Evolutionary conservation across 2,888 invertebrate species (phyloP), one percentile per base, ranked within the genome.

Genomic region (Papilio elwesi): DNA sequence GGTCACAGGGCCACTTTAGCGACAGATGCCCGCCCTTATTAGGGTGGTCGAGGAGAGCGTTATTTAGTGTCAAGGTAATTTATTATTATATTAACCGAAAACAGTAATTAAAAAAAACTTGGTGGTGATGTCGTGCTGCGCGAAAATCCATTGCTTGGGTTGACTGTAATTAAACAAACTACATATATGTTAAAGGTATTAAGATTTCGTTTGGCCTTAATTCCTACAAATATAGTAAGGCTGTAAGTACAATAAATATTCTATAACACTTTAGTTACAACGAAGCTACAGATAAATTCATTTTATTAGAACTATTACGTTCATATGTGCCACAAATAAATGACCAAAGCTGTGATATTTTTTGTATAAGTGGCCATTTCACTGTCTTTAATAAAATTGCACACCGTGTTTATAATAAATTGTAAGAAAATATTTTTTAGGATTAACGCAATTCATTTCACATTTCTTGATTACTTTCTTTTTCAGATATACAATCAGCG

Each of bases 1-100:
- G 93, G 92, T 93, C 83, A 93, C 93, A 83, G 93, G 93, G 82
- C 93, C 93, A 76, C 93, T 93, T 88, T 93, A 93, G 92, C 93
- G 93, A 83, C 91, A 90, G 83, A 88, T 90, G 75, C 91, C 92
- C 91, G 91, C 93, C 92, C 92, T 91, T 76, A 78, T 89, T 79
- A 90, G 92, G 91, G 92, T 90, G 92, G 90, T 89, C 74, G 92
- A 93, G 83, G 92, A 93, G 84, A 92, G 90, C 86, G 87, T 91
- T 80, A 87, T 93, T 81, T 93, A 87, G 83, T 78, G 78, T 79
- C 79, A 81, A 87, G 90, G 90, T 88, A 84, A 83, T 82, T 70
- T 65, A 74, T 53, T 62, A 68, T 47, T 68, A 65, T 70, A 70
- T 59, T 70, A 64, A 43, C 15, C 38, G 36, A 36, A 66, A 53